Evolutionary conservation across 2,888 invertebrate species (phyloP).

Genomic region (Hypomecis atomaria): DNA sequence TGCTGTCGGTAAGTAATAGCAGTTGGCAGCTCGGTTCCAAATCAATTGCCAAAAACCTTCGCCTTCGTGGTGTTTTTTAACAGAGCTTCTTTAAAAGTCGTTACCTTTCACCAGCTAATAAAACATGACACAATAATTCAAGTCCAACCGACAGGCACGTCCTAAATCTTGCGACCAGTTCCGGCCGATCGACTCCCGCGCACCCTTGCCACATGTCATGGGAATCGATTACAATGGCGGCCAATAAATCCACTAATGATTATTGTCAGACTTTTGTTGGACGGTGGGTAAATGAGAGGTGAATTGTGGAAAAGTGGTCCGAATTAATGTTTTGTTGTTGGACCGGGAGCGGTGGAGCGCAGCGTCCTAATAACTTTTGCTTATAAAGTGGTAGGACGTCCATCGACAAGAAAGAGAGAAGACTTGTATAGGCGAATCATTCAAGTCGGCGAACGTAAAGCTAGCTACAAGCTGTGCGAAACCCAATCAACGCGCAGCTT

Average conservation of each 20-base stretch:
- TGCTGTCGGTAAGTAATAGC: too few relatives aligned
- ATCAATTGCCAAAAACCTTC: too few relatives aligned
- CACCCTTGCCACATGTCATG: constrained; percentile 60
- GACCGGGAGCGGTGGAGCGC: neutral
- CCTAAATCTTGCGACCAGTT: constrained; percentile 44
- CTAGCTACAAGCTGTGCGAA: too few relatives aligned
- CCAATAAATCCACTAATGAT: constrained; percentile 59
- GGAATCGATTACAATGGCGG: constrained; percentile 65
- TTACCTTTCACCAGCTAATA: constrained; percentile 1
- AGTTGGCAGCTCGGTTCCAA: too few relatives aligned
- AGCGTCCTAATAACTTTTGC: too few relatives aligned
- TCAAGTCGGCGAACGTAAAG: too few relatives aligned
- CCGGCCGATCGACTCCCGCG: constrained; percentile 44
- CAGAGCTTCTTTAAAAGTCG: neutral
- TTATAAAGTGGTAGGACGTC: too few relatives aligned
- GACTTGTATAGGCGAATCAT: too few relatives aligned
- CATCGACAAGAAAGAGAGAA: too few relatives aligned
- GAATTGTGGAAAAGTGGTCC: neutral
- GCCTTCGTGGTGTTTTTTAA: too few relatives aligned
- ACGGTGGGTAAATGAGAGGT: constrained; percentile 3
- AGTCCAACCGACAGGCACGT: constrained; percentile 33
- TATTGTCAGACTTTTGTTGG: constrained; percentile 38
- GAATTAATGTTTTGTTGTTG: neutral
- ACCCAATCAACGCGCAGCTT: too few relatives aligned
- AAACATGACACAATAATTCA: constrained; percentile 34